Percentiles rank a stretch among this genome's conserved stretches.
phyloP scores from a whole-genome alignment of 2,888 invertebrate species.

The Aleiodes testaceus region DNA sequence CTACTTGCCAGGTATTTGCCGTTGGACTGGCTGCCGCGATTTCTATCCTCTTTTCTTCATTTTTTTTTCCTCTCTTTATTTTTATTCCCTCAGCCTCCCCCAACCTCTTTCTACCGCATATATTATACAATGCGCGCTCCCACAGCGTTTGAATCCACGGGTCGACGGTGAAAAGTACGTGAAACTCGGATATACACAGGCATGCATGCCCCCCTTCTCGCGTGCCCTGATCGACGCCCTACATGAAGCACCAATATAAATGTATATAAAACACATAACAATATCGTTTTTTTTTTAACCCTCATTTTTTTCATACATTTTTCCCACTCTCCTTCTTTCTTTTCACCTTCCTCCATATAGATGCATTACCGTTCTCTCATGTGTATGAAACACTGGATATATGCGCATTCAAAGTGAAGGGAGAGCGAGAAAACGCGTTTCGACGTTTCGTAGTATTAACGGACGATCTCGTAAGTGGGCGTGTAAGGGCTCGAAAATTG shows the following conservation, averaged over 20 bases:
- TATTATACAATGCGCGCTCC: conserved; percentile 40
- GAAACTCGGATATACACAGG: background rate
- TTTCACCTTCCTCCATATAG: conserved; percentile 2
- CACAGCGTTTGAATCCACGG: conserved; percentile 19
- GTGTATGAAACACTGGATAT: conserved; percentile 3
- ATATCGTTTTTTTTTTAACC: background rate
- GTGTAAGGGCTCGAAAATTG: conserved; percentile 72
- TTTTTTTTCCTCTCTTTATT: conserved; percentile 43
- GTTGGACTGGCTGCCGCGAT: conserved; percentile 32
- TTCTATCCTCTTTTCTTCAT: conserved; percentile 41
- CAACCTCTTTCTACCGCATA: conserved; percentile 40
- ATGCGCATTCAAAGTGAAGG: conserved; percentile 47
- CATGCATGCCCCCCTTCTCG: background rate
- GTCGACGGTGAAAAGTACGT: conserved; percentile 5
- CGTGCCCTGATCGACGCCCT: conserved; percentile 8
- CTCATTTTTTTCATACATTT: conserved; percentile 2
- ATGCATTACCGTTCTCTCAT: conserved; percentile 12
- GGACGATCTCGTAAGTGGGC: conserved; percentile 72
- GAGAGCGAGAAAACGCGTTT: conserved; percentile 65
- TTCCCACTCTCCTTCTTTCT: conserved; percentile 3
- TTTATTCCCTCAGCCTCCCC: conserved; percentile 42
- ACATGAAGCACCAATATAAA: background rate
- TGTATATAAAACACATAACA: background rate
- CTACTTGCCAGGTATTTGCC: conserved; percentile 24
- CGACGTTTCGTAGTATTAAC: conserved; percentile 70